These are phyloP conservation scores for Drosophila virilis DNA, from an alignment of 1,140 invertebrate species.

Conservation along the genomic window DNA sequence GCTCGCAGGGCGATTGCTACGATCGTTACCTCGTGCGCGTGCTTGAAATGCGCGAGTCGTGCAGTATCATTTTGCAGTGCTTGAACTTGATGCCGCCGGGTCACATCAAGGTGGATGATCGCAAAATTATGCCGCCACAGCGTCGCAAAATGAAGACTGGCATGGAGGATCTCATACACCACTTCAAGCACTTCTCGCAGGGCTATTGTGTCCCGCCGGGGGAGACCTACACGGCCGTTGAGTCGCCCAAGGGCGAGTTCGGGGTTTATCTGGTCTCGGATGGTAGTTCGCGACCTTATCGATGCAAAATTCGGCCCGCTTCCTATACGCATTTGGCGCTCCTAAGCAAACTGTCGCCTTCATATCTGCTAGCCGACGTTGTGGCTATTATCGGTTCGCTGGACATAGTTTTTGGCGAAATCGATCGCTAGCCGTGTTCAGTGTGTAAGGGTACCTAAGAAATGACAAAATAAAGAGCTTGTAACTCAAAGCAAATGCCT, in stretches of 20 bases:
- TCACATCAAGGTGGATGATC: slow-evolving; percentile 92
- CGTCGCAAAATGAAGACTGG: slow-evolving; percentile 94
- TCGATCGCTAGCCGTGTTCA: slow-evolving; percentile 88
- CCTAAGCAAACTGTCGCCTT: slow-evolving; percentile 87
- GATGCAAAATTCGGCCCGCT: slow-evolving; percentile 91
- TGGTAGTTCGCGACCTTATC: slow-evolving; percentile 91
- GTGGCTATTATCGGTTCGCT: slow-evolving; percentile 92
- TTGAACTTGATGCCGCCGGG: slow-evolving; percentile 94
- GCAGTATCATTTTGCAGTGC: slow-evolving; percentile 91
- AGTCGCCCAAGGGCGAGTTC: slow-evolving; percentile 94
- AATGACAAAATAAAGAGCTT: not conserved
- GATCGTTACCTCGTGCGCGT: slow-evolving; percentile 89
- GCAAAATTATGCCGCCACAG: slow-evolving; percentile 91
- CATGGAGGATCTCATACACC: slow-evolving; percentile 95
- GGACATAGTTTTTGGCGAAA: slow-evolving; percentile 95
- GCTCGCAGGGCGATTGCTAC: slow-evolving; percentile 93
- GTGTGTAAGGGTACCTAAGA: not conserved
- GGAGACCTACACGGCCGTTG: slow-evolving; percentile 90
- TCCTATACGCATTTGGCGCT: slow-evolving; percentile 90
- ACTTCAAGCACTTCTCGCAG: slow-evolving; percentile 93
- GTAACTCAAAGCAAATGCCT: not conserved
- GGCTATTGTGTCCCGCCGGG: slow-evolving; percentile 93
- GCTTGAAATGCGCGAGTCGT: slow-evolving; percentile 92
- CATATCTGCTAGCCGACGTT: slow-evolving; percentile 90
- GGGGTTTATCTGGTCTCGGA: slow-evolving; percentile 95